A percentile compares a stretch with the other conserved stretches of the same genome.
These are phyloP conservation scores for Sciaenops ocellatus DNA, from an alignment of 2,797 vertebrate genomes.

Conservation along the genomic window DNA sequence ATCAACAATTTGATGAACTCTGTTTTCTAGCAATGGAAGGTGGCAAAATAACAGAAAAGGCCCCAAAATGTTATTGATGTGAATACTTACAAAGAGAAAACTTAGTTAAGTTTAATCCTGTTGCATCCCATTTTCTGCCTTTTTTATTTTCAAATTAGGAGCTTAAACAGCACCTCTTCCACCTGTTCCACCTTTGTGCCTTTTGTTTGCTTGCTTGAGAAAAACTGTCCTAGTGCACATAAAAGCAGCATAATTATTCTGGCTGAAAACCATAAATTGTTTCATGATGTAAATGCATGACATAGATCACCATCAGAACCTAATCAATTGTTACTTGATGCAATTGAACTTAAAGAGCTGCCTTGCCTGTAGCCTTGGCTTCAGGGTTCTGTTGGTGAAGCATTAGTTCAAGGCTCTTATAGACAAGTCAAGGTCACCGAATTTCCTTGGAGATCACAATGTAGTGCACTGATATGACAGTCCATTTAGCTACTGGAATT, in stretches of 20 bases:
- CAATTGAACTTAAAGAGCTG: constrained; percentile 11
- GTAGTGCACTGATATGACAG: too few relatives aligned
- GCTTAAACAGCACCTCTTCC: too few relatives aligned
- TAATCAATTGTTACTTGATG: constrained; percentile 20
- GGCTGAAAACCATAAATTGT: not conserved
- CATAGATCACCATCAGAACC: constrained; percentile 20
- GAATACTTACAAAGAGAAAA: too few relatives aligned
- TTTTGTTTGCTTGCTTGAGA: too few relatives aligned
- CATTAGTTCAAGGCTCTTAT: not conserved
- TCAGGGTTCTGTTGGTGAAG: not conserved
- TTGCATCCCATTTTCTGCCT: too few relatives aligned
- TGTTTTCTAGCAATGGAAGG: not conserved
- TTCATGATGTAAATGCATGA: constrained; percentile 22
- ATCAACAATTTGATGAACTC: not conserved
- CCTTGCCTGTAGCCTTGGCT: not conserved
- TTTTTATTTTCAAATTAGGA: too few relatives aligned
- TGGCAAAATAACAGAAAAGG: not conserved
- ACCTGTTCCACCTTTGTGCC: too few relatives aligned
- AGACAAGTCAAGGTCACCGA: not conserved
- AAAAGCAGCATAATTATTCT: constrained; percentile 4
- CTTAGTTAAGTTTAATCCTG: too few relatives aligned
- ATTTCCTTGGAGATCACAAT: not conserved
- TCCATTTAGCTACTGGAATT: not conserved
- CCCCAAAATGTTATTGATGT: too few relatives aligned
- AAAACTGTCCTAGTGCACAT: not conserved